Evolutionary conservation across 2,888 invertebrate genomes (phyloP).

Genomic region (Acronicta leporina): DNA sequence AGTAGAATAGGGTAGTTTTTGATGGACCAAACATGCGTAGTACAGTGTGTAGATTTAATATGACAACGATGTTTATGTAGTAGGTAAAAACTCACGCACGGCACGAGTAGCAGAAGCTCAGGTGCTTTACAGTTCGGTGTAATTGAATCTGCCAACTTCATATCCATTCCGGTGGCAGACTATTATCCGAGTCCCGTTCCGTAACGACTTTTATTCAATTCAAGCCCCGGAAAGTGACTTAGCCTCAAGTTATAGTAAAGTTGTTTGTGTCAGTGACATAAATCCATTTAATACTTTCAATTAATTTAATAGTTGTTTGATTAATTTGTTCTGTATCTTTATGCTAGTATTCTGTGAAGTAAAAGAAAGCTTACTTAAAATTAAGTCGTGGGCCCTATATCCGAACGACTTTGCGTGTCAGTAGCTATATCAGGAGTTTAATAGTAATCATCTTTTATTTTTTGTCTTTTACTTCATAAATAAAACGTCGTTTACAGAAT

Average conservation of each 20-base stretch:
- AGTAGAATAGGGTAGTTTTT: too few relatives aligned
- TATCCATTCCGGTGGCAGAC: constrained; percentile 62
- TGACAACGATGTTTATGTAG: not conserved
- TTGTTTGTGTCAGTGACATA: constrained; percentile 14
- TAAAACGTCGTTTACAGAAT: too few relatives aligned
- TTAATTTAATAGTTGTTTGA: constrained; percentile 17
- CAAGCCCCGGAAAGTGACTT: constrained; percentile 14
- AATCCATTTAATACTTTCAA: constrained; percentile 14
- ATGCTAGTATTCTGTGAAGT: too few relatives aligned
- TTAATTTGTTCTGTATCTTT: constrained; percentile 1
- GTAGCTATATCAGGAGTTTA: too few relatives aligned
- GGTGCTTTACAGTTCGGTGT: constrained; percentile 60
- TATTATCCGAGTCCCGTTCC: constrained; percentile 55
- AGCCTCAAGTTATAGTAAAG: constrained; percentile 13
- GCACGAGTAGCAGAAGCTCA: constrained; percentile 42
- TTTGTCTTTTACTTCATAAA: too few relatives aligned
- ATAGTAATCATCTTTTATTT: too few relatives aligned
- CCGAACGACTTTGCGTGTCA: too few relatives aligned
- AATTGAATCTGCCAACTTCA: constrained; percentile 79
- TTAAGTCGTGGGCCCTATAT: too few relatives aligned
- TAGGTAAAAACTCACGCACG: not conserved
- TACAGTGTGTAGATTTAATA: not conserved
- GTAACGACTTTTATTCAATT: constrained; percentile 35
- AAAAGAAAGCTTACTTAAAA: too few relatives aligned
- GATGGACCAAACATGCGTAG: not conserved